These are phyloP conservation scores for Emydocephalus ijimae DNA, from an alignment of 2,113 vertebrate genomes.

Conservation along the genomic window DNA sequence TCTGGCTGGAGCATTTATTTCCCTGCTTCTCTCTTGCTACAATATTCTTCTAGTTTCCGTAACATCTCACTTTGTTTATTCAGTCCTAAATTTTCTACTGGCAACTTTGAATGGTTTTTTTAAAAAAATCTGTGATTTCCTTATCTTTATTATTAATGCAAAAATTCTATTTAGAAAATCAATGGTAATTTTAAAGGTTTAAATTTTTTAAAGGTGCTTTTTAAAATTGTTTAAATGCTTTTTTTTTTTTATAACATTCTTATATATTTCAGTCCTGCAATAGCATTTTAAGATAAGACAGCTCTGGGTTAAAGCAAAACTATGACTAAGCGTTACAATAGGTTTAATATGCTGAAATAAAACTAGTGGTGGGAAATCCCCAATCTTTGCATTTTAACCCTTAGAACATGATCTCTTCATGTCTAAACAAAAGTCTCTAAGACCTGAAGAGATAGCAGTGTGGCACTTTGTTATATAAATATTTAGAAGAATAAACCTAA, in stretches of 20 bases:
- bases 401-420: not conserved
- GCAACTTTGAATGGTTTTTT: not conserved
- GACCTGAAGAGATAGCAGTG: conserved; percentile 60
- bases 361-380: conserved; percentile 57
- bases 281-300: not conserved
- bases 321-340: not conserved
- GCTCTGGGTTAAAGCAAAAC: not conserved
- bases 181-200: not conserved
- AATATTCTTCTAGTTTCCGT: not conserved
- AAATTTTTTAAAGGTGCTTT: not conserved
- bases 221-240: not conserved
- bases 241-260: not conserved
- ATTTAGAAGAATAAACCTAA: conserved; percentile 22
- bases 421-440: conserved; percentile 52
- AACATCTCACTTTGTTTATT: not conserved
- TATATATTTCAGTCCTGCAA: not conserved
- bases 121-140: not conserved
- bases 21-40: not conserved
- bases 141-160: not conserved
- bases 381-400: conserved; percentile 58
- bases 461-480: conserved; percentile 63
- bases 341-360: conserved; percentile 21
- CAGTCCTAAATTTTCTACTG: not conserved
- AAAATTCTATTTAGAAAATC: not conserved
- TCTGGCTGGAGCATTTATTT: not conserved